Evolutionary conservation across 2,113 vertebrate species (phyloP), one percentile per base, ranked within the genome.

Genomic region (Lethenteron reissneri): DNA sequence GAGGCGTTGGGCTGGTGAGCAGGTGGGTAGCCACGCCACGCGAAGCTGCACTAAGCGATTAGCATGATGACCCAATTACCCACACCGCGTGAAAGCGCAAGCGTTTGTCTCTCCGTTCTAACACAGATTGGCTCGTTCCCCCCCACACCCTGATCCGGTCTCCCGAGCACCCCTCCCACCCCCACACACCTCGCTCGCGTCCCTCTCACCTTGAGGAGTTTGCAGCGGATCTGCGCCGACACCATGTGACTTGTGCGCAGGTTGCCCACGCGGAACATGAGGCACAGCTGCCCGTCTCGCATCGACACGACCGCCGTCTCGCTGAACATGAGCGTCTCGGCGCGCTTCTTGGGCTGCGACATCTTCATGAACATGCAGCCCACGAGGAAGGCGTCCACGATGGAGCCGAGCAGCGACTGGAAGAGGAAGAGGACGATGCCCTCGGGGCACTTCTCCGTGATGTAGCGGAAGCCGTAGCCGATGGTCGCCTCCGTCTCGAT

Each of bases 311-410:
- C 94, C 2, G 94, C 90, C 73, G 94, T 86, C 78, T 96, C 90
- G 72, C 94, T 99, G 77, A 99, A 97, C 94, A 99, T 96, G 72
- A 99, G 78, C 1, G 94, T 97, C 84, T 99, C 94, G 0, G 92
- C 94, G 79, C 94, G 80, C 76, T 97, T 97, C 82, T 99, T 99
- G 77, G 94, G 94, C 79, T 99, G 94, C 21, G 94, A 99, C 94
- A 99, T 99, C 83, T 99, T 99, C 79, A 99, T 99, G 77, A 99
- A 99, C 91, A 99, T 97, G 81, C 94, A 97, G 78, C 94, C 94
- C 74, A 97, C 95, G 78, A 97, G 80, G 78, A 97, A 97, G 56
- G 94, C 94, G 58, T 97, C 94, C 74, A 97, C 94, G 70, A 97
- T 94, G 78, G 94, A 97, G 73, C 94, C 94, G 19, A 96, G 83